Base-by-base conservation (phyloP, 2,113 vertebrate genomes). In the Syrrhaptes paradoxus region DNA sequence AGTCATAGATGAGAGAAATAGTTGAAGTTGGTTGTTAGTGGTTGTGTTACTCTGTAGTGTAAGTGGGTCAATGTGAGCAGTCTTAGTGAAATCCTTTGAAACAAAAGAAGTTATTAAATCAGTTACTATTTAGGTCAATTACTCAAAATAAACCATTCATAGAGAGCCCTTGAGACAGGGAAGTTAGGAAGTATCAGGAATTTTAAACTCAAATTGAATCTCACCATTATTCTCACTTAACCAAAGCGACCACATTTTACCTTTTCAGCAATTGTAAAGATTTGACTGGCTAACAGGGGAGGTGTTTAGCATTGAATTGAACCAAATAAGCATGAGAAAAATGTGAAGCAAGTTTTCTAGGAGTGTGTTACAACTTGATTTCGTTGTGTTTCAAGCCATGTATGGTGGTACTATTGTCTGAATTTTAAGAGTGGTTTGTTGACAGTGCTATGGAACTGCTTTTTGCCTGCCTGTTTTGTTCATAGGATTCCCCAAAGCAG, bases 31-130 rank as follows among this genome's bases (percentile, higher is more conserved):
- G 38, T 82, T 71, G 21, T 54, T 75, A n/a, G 41, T 41, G 19
- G 31, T 54, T 83, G 61, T 52, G 16, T 38, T 71, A 20, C 67
- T 83, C 36, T 61, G 31, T 15, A 11, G 26, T 65, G 0, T 70
- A 97, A 93, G 46, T 83, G 76, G 85, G 93, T 96, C 77, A 87
- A 70, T 66, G 58, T 7, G 17, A 94, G 65, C 43, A 51, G 61
- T 57, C 45, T 62, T 58, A 55, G 68, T 66, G 57, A 86, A 89
- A 91, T 89, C 87, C 77, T 92, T 77, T 86, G 84, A 89, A 96
- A 96, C 73, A 94, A 87, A 96, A 80, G 54, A 96, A 80, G 54
- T 92, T 80, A 84, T 22, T 89, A 94, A 93, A 93, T 73, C 58
- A 46, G n/a, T 71, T 63, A 34, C 4, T 34, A 66, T 95, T 95